Conservation (phyloP, 2,797 vertebrate genomes). For the Poeciliopsis paucimaculata region DNA sequence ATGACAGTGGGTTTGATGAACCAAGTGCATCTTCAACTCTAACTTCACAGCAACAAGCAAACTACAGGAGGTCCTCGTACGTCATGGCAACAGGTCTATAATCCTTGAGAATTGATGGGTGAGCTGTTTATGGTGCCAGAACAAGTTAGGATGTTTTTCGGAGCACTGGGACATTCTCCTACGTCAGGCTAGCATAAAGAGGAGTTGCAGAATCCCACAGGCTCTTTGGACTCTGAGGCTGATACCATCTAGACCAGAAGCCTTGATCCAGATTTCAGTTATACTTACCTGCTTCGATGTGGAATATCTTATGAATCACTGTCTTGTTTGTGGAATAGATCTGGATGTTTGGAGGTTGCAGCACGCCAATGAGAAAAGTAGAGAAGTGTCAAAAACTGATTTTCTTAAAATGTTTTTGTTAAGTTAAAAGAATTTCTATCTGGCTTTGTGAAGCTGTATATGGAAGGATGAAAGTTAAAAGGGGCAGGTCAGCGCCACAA, state of each 20-base stretch:
- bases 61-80: neutral
- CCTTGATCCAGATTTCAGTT: constrained; percentile 21
- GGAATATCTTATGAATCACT: constrained; percentile 39
- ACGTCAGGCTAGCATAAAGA: too few species aligned
- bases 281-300: constrained; percentile 43
- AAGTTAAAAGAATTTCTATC: constrained; percentile 27
- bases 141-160: neutral
- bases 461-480: constrained; percentile 16
- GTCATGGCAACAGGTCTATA: neutral
- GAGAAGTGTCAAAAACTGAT: neutral
- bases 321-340: constrained; percentile 9
- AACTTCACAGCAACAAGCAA: neutral
- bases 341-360: neutral
- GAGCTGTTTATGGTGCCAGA: too few species aligned
- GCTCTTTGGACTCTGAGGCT: neutral
- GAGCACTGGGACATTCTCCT: too few species aligned
- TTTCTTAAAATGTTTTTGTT: constrained; percentile 28
- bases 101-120: neutral
- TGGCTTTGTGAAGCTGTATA: constrained; percentile 19
- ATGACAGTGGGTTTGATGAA: neutral
- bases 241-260: neutral
- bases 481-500: constrained; percentile 19
- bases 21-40: neutral
- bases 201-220: too few species aligned
- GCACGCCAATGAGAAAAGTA: neutral